Percentiles rank a stretch among this genome's conserved stretches.
Conservation (phyloP, 2,888 invertebrate genomes). For the Bursaphelenchus okinawaensis region DNA sequence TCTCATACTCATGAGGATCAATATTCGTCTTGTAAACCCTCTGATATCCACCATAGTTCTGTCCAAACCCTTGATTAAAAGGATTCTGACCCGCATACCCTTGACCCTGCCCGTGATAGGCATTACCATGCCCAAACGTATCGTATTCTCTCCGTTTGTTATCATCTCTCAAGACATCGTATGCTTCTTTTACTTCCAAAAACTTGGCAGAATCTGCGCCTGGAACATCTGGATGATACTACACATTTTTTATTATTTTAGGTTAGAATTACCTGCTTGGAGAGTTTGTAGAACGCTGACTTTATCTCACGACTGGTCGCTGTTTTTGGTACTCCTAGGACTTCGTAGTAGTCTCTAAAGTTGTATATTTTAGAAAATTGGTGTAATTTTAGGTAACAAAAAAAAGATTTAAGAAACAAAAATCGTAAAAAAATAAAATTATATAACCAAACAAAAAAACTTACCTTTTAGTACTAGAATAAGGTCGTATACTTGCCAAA, state of each 20-base stretch:
- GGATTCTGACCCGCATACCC: neutral
- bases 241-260: conserved; percentile 2
- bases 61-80: neutral
- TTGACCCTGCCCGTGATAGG: neutral
- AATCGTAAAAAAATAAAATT: too few relatives aligned
- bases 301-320: conserved; percentile 33
- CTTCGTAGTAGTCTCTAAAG: conserved; percentile 25
- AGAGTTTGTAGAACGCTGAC: conserved; percentile 34
- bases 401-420: too few relatives aligned
- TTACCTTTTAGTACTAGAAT: neutral
- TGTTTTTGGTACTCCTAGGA: conserved; percentile 27
- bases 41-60: conserved; percentile 9
- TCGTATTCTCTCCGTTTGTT: conserved; percentile 22
- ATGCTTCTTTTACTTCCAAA: conserved; percentile 32
- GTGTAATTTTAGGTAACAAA: too few relatives aligned
- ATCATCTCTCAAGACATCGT: conserved; percentile 20
- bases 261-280: conserved; percentile 29
- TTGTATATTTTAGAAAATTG: too few relatives aligned
- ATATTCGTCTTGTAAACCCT: conserved; percentile 1
- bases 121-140: neutral
- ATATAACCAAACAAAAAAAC: too few relatives aligned
- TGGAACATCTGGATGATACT: conserved; percentile 38
- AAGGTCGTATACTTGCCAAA: neutral
- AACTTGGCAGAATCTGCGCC: conserved; percentile 27
- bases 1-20: neutral